phyloP scores from a whole-genome alignment of 2,113 vertebrate genomes.

The Calidris pugnax region DNA sequence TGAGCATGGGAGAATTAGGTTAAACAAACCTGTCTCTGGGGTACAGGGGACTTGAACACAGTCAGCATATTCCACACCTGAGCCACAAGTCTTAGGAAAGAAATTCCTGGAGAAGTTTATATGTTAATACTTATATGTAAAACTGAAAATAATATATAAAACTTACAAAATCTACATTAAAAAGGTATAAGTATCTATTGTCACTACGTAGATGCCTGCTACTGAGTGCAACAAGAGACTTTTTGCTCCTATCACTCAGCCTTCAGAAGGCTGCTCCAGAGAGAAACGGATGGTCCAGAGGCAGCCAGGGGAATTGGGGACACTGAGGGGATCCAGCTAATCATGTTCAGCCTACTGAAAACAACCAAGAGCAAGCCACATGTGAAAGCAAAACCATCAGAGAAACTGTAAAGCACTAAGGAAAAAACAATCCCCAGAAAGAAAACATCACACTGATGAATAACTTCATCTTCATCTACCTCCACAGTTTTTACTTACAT shows the following conservation, averaged over 20 bases:
- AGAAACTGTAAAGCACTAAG: background rate
- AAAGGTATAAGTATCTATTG: background rate
- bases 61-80: slow-evolving; percentile 20
- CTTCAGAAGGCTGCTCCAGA: background rate
- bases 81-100: slow-evolving; percentile 16
- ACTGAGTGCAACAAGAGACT: background rate
- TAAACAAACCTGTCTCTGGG: slow-evolving; percentile 31
- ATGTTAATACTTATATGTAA: background rate
- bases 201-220: background rate
- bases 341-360: background rate
- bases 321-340: background rate
- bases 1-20: background rate
- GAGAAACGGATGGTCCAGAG: background rate
- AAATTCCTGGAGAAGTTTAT: slow-evolving; percentile 35
- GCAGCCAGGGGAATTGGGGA: background rate
- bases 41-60: background rate
- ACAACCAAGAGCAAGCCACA: background rate
- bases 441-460: background rate
- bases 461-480: background rate
- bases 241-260: background rate
- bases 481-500: background rate
- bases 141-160: slow-evolving; percentile 25
- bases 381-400: background rate
- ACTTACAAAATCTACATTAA: background rate
- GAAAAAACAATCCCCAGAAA: background rate